These are phyloP conservation scores for Chelonus insularis DNA, from an alignment of 1,140 invertebrate species.

Conservation along the genomic window DNA sequence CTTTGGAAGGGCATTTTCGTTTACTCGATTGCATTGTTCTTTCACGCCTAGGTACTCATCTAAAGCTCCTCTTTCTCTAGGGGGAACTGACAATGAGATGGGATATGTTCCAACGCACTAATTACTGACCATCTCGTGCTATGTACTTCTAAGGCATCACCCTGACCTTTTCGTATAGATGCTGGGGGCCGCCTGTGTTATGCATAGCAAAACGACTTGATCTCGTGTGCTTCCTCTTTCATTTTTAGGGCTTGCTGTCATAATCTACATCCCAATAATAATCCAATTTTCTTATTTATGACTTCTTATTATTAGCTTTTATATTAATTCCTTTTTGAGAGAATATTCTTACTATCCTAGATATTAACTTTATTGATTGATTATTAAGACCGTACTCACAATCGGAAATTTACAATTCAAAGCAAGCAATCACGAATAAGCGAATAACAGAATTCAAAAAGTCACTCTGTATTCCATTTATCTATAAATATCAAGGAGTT, in stretches of 20 bases:
- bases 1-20: constrained; percentile 29
- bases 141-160: constrained; percentile 47
- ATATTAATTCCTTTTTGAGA: too few relatives aligned
- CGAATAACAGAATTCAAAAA: too few relatives aligned
- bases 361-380: too few relatives aligned
- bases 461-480: too few relatives aligned
- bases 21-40: not conserved
- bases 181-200: not conserved
- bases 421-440: too few relatives aligned
- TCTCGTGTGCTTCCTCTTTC: not conserved
- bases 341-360: too few relatives aligned
- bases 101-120: constrained; percentile 18
- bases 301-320: too few relatives aligned
- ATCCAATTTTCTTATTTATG: too few relatives aligned
- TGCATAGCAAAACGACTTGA: constrained; percentile 20
- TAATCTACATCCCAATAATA: too few relatives aligned
- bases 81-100: constrained; percentile 35
- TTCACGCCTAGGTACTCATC: not conserved
- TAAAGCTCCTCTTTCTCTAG: constrained; percentile 33
- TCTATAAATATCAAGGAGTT: too few relatives aligned
- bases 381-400: too few relatives aligned
- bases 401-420: too few relatives aligned
- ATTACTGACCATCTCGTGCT: constrained; percentile 24
- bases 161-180: constrained; percentile 30
- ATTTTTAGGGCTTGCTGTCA: not conserved